Percentiles rank a stretch among this genome's conserved stretches.
These are phyloP conservation scores for Cecropterus lyciades DNA, from an alignment of 1,140 invertebrate species.

Conservation along the genomic window DNA sequence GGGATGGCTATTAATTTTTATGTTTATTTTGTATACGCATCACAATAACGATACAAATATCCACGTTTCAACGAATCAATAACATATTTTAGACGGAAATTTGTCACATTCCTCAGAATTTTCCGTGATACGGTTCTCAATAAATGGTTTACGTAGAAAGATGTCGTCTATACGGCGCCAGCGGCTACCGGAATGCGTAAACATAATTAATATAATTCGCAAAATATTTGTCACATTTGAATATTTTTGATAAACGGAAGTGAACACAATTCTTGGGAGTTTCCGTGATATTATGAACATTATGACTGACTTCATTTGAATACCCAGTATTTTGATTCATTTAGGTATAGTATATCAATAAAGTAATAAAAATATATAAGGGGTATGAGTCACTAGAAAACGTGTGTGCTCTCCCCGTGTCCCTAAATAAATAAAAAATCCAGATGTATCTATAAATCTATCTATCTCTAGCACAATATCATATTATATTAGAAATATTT, in stretches of 20 bases:
- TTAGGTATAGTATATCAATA: too few species aligned
- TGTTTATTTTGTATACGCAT: constrained; percentile 28
- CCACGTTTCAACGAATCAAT: constrained; percentile 38
- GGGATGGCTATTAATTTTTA: constrained; percentile 29
- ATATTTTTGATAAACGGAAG: constrained; percentile 5
- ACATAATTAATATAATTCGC: constrained; percentile 20
- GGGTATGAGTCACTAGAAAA: too few species aligned
- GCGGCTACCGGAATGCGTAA: constrained; percentile 11
- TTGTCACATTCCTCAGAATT: constrained; percentile 47
- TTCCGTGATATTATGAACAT: not conserved
- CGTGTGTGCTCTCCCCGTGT: too few species aligned
- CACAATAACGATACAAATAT: constrained; percentile 34
- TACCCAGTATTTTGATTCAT: too few species aligned
- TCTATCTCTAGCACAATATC: too few species aligned
- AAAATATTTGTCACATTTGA: constrained; percentile 8
- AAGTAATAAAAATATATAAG: too few species aligned
- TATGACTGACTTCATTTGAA: too few species aligned
- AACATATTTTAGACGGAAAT: constrained; percentile 38
- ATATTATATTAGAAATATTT: too few species aligned
- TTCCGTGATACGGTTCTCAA: constrained; percentile 40
- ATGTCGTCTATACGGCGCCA: constrained; percentile 37
- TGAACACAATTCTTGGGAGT: constrained; percentile 2
- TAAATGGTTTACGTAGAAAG: constrained; percentile 34
- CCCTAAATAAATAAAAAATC: too few species aligned
- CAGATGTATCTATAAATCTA: too few species aligned